Conservation (phyloP, 2,113 vertebrate species). For the Lamprotornis superbus region DNA sequence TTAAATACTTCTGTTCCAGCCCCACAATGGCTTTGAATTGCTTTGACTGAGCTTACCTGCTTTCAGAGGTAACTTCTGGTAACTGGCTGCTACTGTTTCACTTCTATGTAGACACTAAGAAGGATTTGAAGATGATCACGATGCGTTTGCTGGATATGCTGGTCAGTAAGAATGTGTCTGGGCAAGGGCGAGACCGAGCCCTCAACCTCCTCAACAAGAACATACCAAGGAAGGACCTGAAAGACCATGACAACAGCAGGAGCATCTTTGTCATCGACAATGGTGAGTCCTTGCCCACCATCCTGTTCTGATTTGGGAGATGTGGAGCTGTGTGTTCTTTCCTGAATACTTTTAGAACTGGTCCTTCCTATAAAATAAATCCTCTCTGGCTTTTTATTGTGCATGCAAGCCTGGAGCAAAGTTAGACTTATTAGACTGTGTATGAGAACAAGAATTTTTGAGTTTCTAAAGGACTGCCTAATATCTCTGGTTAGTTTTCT, state of each 20-base stretch:
- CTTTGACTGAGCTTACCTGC: background rate
- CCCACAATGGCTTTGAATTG: background rate
- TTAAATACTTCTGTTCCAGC: background rate
- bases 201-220: conserved; percentile 93
- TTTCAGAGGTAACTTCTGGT: background rate
- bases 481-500: background rate
- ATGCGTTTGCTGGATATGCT: conserved; percentile 88
- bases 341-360: background rate
- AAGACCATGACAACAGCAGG: conserved; percentile 81
- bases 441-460: background rate
- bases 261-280: conserved; percentile 88
- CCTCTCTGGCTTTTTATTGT: background rate
- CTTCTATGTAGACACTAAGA: conserved; percentile 80
- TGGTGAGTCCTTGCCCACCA: conserved; percentile 69
- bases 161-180: conserved; percentile 87
- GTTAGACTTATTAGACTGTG: background rate
- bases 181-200: conserved; percentile 91
- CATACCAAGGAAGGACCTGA: conserved; percentile 84
- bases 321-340: background rate
- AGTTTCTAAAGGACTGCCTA: background rate
- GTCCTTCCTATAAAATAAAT: background rate
- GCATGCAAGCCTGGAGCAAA: background rate
- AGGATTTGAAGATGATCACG: conserved; percentile 88
- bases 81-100: background rate
- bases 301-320: background rate